These are phyloP conservation scores for Cossypha heuglini DNA, from an alignment of 2,797 vertebrate species.

Conservation along the genomic window DNA sequence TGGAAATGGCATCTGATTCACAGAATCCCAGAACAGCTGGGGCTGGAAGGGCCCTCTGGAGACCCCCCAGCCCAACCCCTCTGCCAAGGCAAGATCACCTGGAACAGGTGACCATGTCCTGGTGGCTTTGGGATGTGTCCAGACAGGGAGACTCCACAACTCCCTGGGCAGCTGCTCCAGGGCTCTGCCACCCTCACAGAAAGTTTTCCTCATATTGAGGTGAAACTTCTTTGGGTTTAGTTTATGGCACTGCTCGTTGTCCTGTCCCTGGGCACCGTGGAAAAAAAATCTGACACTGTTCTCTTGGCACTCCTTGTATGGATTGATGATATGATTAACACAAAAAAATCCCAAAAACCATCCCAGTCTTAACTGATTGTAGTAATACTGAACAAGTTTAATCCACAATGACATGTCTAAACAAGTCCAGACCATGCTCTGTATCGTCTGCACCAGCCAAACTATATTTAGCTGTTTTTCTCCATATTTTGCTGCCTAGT, in stretches of 20 bases:
- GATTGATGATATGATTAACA: neutral
- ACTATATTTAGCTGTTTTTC: too few species aligned
- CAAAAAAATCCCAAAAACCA: neutral
- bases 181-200: neutral
- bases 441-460: too few species aligned
- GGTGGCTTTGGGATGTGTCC: neutral
- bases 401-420: too few species aligned
- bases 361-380: neutral
- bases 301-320: neutral
- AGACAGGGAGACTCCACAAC: neutral
- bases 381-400: too few species aligned
- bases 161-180: neutral
- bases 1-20: neutral
- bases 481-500: too few species aligned
- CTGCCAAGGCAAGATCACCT: neutral
- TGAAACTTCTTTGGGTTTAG: neutral
- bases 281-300: neutral
- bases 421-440: too few species aligned
- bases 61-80: neutral
- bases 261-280: neutral
- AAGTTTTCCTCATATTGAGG: neutral
- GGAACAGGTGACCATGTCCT: accelerated
- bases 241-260: neutral
- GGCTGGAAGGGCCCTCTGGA: neutral
- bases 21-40: neutral